Conservation (phyloP, 2,797 vertebrate species). For the Acanthis flammea region DNA sequence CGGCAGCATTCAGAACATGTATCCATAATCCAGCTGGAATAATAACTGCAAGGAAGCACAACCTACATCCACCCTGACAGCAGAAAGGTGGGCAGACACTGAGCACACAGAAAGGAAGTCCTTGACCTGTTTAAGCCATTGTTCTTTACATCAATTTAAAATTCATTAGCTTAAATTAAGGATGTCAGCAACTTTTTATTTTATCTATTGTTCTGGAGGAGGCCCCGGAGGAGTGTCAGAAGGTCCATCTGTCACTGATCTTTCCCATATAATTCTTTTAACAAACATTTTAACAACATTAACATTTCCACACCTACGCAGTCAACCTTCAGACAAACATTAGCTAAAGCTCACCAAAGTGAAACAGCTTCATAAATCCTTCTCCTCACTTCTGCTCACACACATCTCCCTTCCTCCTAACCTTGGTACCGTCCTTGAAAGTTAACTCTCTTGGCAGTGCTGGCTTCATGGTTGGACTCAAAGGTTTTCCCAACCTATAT, state of each 20-base stretch:
- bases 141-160: conserved; percentile 7
- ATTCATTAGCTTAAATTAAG: background rate
- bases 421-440: background rate
- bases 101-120: background rate
- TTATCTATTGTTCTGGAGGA: background rate
- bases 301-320: background rate
- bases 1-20: background rate
- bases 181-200: conserved; percentile 17
- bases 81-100: background rate
- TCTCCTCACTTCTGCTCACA: background rate
- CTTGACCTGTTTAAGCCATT: conserved; percentile 39
- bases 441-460: background rate
- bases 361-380: background rate
- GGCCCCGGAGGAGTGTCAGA: background rate
- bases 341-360: background rate
- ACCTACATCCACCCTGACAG: background rate
- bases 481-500: background rate
- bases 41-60: conserved; percentile 21
- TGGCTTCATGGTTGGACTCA: background rate
- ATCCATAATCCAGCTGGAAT: background rate
- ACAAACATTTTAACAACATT: background rate
- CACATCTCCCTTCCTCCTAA: background rate
- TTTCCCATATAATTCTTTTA: background rate
- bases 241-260: background rate
- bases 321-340: conserved; percentile 10